These are phyloP conservation scores for Podotricha telesiphe DNA, from an alignment of 2,888 invertebrate species.

Conservation along the genomic window DNA sequence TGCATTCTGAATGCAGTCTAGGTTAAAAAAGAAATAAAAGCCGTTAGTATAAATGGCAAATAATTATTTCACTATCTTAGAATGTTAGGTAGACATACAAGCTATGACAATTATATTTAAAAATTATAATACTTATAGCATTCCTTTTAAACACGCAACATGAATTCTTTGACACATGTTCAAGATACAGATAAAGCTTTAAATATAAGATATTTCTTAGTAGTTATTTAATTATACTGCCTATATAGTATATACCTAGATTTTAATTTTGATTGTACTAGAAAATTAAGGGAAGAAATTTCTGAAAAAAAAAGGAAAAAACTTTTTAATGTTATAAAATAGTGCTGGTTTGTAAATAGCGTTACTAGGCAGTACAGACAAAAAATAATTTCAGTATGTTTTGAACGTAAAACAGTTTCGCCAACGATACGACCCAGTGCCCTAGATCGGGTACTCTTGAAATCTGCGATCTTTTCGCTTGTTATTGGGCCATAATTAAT, in stretches of 20 bases:
- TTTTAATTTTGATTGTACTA: too few species aligned
- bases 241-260: too few species aligned
- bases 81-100: not conserved
- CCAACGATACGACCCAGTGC: slow-evolving; percentile 40
- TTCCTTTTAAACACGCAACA: slow-evolving; percentile 9
- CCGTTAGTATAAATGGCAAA: not conserved
- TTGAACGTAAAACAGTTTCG: slow-evolving; percentile 35
- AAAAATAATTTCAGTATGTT: slow-evolving; percentile 22
- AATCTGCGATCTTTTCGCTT: slow-evolving; percentile 41
- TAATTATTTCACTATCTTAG: not conserved
- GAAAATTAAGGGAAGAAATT: too few species aligned
- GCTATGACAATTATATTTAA: slow-evolving; percentile 2
- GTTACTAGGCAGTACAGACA: not conserved
- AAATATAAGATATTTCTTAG: too few species aligned
- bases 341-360: not conserved
- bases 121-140: not conserved
- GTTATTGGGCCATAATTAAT: slow-evolving; percentile 42
- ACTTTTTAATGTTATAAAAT: not conserved
- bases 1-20: too few species aligned
- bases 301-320: too few species aligned
- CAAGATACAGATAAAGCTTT: too few species aligned
- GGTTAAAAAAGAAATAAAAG: not conserved
- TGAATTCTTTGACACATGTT: slow-evolving; percentile 2
- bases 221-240: too few species aligned
- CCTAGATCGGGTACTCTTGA: slow-evolving; percentile 41